Base-by-base conservation (phyloP, 2,888 invertebrate species). In the Ptilodon capucinus region DNA sequence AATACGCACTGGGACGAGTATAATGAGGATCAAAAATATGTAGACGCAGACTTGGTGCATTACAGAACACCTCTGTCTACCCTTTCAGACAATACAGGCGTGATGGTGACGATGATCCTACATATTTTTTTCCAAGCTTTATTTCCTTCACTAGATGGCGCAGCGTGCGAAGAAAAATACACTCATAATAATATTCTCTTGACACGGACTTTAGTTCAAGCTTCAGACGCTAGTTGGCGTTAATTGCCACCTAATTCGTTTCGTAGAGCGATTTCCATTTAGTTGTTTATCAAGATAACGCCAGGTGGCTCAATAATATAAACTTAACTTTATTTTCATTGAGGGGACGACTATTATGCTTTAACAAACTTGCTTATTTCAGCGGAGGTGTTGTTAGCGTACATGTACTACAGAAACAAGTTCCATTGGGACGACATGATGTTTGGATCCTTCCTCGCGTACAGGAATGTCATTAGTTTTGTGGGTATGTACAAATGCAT, bases 351-450 rank as follows among this genome's bases (percentile, higher is more conserved):
- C n/a, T n/a, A n/a, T n/a, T n/a, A n/a, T n/a, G n/a, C n/a, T n/a
- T n/a, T n/a, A n/a, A n/a, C n/a, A 6, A 21, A 1, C 21, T 21
- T 25, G 25, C 25, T 2, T 62, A 62, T 76, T 78, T 40, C 79
- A 91, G 91, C 90, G 48, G 91, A 91, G 59, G 83, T 89, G 16
- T 60, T 91, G 30, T 67, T 91, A 16, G 72, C 81, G 1, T 91
- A 91, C 66, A 86, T 91, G 85, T 91, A 79, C 79, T 88, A 84
- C 60, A 75, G 91, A 41, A 79, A 82, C 54, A 90, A 91, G 53
- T 91, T 91, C 57, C 76, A 81, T 42, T 91, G 89, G 89, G 83
- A 84, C 44, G 91, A 91, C 48, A 74, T 91, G 9, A 72, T 86
- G 64, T 91, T 86, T 42, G 91, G 91, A 14, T 82, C 86, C 4